Evolutionary conservation across 2,888 invertebrate species (phyloP).

Genomic region (Cyclophora punctaria): DNA sequence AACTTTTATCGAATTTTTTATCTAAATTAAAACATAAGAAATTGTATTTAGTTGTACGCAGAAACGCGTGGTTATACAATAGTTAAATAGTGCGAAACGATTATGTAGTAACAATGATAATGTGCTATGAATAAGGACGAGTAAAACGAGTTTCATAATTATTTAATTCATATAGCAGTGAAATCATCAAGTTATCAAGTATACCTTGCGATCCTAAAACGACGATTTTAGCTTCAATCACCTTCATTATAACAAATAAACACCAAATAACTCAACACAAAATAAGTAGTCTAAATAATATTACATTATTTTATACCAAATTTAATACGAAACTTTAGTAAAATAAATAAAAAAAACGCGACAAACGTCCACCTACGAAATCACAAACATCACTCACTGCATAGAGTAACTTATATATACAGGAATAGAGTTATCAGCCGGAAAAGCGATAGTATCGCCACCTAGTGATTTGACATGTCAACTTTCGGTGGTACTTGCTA

Average conservation of each 20-base stretch:
- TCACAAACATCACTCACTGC: background rate
- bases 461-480: too few species aligned
- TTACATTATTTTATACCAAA: slow-evolving; percentile 22
- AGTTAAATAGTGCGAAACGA: background rate
- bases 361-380: background rate
- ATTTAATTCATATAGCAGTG: slow-evolving; percentile 4
- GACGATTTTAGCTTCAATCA: slow-evolving; percentile 88
- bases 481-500: too few species aligned
- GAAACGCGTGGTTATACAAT: background rate
- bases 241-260: slow-evolving; percentile 76
- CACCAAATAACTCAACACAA: slow-evolving; percentile 13
- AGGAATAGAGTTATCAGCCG: too few species aligned
- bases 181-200: slow-evolving; percentile 11
- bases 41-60: too few species aligned
- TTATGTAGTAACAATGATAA: background rate
- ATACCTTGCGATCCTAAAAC: slow-evolving; percentile 88
- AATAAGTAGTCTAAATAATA: slow-evolving; percentile 8
- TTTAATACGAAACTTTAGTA: slow-evolving; percentile 11
- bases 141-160: slow-evolving; percentile 14
- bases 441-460: too few species aligned
- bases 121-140: background rate
- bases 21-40: too few species aligned
- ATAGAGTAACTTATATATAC: background rate
- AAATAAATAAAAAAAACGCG: slow-evolving; percentile 13
- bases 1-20: too few species aligned